Percentiles rank a stretch among this genome's conserved stretches.
Evolutionary conservation across 2,113 vertebrate genomes (phyloP).

Genomic region (Saguinus midas): DNA sequence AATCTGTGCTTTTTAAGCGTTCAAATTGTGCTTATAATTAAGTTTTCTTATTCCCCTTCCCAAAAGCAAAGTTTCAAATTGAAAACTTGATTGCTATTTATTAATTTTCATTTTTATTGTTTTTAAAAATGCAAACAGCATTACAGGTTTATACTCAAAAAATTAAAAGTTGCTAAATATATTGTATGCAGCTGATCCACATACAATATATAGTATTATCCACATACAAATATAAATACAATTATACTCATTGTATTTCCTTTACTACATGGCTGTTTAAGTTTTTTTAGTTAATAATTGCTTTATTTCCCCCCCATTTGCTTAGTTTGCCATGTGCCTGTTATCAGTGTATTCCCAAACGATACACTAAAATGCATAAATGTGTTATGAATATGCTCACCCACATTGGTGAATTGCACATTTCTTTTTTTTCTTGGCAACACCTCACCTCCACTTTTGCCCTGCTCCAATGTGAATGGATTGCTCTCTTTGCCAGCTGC

Average conservation of each 20-base stretch:
- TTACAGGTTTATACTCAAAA: background rate
- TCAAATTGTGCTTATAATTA: background rate
- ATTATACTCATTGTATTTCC: background rate
- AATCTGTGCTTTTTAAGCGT: background rate
- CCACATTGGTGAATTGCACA: background rate
- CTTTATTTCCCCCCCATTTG: background rate
- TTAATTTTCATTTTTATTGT: background rate
- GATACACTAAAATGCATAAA: background rate
- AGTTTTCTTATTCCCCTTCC: background rate
- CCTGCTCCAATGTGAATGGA: background rate
- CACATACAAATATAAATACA: too few relatives aligned
- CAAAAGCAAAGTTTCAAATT: background rate
- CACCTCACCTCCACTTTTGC: background rate
- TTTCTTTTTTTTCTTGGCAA: background rate
- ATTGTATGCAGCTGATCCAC: background rate
- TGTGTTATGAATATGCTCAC: background rate
- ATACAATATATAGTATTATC: too few relatives aligned
- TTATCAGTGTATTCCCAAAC: background rate
- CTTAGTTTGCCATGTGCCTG: background rate
- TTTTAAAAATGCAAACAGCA: background rate
- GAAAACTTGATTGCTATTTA: background rate
- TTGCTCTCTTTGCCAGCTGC: background rate
- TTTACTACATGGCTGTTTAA: background rate
- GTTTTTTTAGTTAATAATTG: background rate
- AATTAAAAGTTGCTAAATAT: background rate